phyloP scores from a whole-genome alignment of 92 coral and sea anemone species.

The Desmophyllum pertusum region DNA sequence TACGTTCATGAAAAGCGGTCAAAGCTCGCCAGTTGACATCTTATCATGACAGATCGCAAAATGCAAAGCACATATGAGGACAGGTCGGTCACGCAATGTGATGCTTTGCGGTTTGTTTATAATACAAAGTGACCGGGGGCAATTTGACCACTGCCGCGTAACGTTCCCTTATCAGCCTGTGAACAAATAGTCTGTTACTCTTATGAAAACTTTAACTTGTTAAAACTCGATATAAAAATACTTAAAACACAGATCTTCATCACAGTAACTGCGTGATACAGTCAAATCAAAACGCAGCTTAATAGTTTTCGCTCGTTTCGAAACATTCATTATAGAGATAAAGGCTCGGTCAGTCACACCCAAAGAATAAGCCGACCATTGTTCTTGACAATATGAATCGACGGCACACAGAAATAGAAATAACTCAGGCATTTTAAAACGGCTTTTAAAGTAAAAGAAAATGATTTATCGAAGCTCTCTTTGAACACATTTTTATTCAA shows the following conservation, averaged over 20 bases:
- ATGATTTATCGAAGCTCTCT: background rate
- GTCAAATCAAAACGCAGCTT: background rate
- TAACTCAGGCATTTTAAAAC: background rate
- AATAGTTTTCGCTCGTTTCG: background rate
- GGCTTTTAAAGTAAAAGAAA: background rate
- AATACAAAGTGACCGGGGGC: background rate
- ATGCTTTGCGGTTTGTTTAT: background rate
- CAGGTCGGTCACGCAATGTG: background rate
- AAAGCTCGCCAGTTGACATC: background rate
- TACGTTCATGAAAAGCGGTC: no score
- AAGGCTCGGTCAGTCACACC: background rate
- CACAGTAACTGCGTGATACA: background rate
- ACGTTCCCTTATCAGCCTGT: background rate
- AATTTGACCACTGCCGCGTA: background rate
- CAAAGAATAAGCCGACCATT: slow-evolving; percentile 5
- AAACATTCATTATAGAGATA: slow-evolving; percentile 15
- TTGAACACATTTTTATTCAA: background rate
- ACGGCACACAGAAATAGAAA: background rate
- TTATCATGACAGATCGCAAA: background rate
- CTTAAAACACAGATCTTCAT: background rate
- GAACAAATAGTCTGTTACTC: slow-evolving; percentile 12
- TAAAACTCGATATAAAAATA: background rate
- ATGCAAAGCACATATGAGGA: background rate
- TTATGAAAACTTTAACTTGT: background rate
- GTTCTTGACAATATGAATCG: background rate